These are phyloP conservation scores for Ctenodactylus gundi DNA, from an alignment of 2,113 vertebrate genomes.

Conservation along the genomic window DNA sequence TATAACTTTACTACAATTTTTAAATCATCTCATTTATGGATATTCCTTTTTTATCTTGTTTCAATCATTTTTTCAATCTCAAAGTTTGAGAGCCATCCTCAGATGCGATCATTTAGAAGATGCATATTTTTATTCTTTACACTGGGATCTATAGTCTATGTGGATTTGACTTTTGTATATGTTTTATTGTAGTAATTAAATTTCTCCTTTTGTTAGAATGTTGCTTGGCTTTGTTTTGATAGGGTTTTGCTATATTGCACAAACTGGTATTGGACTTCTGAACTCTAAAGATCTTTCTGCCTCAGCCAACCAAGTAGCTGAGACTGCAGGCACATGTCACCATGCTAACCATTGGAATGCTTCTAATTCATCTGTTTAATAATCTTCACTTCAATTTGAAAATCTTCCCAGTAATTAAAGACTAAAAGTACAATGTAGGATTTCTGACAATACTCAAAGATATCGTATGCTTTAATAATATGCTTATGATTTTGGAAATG, in stretches of 20 bases:
- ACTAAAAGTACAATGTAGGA: background rate
- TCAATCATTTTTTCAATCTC: background rate
- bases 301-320: background rate
- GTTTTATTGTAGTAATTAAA: background rate
- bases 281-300: background rate
- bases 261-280: background rate
- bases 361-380: background rate
- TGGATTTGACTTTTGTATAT: background rate
- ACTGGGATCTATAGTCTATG: background rate
- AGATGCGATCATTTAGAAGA: background rate
- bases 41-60: conserved; percentile 1
- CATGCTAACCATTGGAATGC: background rate
- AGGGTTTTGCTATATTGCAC: background rate
- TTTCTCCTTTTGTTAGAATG: background rate
- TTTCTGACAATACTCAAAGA: background rate
- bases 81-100: background rate
- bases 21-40: background rate
- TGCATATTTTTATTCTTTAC: background rate
- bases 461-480: background rate
- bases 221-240: background rate
- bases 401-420: background rate
- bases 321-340: accelerated
- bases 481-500: background rate
- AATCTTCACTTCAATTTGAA: background rate
- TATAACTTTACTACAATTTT: conserved; percentile 27